Conservation (phyloP, 1,140 invertebrate genomes). For the Scylla paramamosain region DNA sequence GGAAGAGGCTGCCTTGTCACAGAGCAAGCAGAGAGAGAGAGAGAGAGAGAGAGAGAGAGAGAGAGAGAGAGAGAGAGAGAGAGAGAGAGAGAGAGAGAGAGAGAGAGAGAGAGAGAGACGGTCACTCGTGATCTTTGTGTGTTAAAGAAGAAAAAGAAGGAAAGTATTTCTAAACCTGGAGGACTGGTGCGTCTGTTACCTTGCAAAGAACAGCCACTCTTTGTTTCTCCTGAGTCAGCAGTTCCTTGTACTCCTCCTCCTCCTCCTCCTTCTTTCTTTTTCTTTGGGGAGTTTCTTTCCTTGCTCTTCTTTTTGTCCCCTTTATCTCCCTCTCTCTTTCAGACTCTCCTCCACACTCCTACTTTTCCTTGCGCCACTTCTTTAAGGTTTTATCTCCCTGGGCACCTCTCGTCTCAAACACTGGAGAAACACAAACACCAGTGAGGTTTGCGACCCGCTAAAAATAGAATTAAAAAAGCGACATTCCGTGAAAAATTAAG, state of each 20-base stretch:
- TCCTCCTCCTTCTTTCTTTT: background rate
- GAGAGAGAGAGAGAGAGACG: background rate
- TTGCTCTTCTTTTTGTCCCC: background rate
- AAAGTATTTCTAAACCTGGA: background rate
- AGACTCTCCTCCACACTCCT: background rate
- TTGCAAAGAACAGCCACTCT: background rate
- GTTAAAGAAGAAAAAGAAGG: background rate
- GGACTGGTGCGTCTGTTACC: background rate
- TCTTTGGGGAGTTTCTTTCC: background rate
- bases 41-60: background rate
- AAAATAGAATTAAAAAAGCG: background rate
- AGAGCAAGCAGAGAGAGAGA: background rate
- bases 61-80: constrained; percentile 13
- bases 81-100: no score
- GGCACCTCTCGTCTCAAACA: background rate
- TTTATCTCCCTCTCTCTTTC: background rate
- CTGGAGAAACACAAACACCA: background rate
- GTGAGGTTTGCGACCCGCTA: background rate
- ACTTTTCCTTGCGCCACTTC: background rate
- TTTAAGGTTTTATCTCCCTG: background rate
- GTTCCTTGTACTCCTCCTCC: background rate
- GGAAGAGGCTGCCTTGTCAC: no score
- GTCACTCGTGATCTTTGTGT: background rate
- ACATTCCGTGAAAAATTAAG: background rate
- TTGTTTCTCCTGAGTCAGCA: constrained; percentile 10